Evolutionary conservation across 2,797 vertebrate species (phyloP).

Genomic region (Sebastes flavidus): DNA sequence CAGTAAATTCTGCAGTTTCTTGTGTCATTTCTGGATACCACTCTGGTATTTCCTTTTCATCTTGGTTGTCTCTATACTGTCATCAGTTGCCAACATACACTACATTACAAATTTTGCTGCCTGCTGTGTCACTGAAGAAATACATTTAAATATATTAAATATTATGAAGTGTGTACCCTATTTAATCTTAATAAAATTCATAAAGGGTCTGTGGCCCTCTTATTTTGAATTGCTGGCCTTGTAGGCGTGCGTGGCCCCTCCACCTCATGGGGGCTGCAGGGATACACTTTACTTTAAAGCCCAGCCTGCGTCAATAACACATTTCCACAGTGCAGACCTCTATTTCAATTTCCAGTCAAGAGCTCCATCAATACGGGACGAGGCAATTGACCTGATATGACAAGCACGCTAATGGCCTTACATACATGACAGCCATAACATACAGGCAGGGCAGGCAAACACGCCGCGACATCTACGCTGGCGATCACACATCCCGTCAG

Average conservation of each 20-base stretch:
- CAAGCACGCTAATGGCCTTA: slow-evolving; percentile 38
- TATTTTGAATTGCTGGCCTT: not conserved
- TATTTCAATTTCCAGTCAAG: slow-evolving; percentile 49
- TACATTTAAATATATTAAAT: not conserved
- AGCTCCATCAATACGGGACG: slow-evolving; percentile 58
- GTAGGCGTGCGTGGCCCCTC: not conserved
- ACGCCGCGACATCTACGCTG: slow-evolving; percentile 4
- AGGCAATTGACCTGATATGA: slow-evolving; percentile 36
- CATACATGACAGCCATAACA: slow-evolving; percentile 54
- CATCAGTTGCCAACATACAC: not conserved
- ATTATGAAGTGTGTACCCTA: not conserved
- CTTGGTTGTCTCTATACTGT: not conserved
- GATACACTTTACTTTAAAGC: slow-evolving; percentile 12
- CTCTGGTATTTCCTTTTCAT: not conserved
- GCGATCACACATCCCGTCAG: slow-evolving; percentile 42
- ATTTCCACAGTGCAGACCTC: slow-evolving; percentile 34
- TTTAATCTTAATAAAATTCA: not conserved
- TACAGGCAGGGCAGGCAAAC: slow-evolving; percentile 19
- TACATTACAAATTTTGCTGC: not conserved
- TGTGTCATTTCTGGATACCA: not conserved
- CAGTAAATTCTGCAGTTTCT: not conserved
- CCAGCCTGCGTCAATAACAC: slow-evolving; percentile 28
- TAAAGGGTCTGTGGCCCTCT: not conserved
- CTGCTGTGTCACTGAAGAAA: not conserved
- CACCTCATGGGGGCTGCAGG: not conserved